Evolutionary conservation across 1,140 invertebrate species (phyloP).

Genomic region (Steinernema khuongi): DNA sequence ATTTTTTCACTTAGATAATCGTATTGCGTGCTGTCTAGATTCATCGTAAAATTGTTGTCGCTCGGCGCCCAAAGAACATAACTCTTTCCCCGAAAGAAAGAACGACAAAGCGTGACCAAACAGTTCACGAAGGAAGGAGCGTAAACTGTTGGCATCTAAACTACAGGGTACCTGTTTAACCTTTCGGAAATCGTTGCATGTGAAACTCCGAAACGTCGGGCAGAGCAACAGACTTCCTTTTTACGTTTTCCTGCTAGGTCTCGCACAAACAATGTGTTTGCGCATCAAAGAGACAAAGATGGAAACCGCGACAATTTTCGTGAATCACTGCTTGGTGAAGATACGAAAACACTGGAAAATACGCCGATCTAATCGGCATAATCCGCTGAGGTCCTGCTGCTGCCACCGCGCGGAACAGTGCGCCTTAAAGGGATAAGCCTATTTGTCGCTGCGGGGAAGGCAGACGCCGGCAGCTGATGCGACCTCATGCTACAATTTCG

Average conservation of each 20-base stretch:
- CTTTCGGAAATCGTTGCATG: too few species aligned
- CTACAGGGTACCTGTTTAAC: too few species aligned
- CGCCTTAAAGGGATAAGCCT: neutral
- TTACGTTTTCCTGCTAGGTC: too few species aligned
- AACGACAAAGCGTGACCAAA: neutral
- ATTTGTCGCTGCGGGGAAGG: slow-evolving; percentile 1
- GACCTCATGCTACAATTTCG: too few species aligned
- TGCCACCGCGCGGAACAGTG: neutral
- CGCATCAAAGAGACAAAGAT: too few species aligned
- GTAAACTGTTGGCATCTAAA: too few species aligned
- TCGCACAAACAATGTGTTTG: too few species aligned
- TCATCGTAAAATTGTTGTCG: neutral
- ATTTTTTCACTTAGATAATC: neutral
- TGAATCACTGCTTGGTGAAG: too few species aligned
- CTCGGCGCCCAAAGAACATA: neutral
- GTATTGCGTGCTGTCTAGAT: neutral
- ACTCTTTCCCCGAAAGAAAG: neutral
- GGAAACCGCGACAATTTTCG: neutral
- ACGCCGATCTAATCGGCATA: neutral
- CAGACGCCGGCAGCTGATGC: neutral
- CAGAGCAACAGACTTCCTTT: too few species aligned
- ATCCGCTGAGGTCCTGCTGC: neutral
- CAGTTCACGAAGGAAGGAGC: too few species aligned
- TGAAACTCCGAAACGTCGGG: too few species aligned
- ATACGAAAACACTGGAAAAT: neutral